Evolutionary conservation across 2,888 invertebrate species (phyloP), one percentile per base, ranked within the genome.

Genomic region (Flexamia atlantica): DNA sequence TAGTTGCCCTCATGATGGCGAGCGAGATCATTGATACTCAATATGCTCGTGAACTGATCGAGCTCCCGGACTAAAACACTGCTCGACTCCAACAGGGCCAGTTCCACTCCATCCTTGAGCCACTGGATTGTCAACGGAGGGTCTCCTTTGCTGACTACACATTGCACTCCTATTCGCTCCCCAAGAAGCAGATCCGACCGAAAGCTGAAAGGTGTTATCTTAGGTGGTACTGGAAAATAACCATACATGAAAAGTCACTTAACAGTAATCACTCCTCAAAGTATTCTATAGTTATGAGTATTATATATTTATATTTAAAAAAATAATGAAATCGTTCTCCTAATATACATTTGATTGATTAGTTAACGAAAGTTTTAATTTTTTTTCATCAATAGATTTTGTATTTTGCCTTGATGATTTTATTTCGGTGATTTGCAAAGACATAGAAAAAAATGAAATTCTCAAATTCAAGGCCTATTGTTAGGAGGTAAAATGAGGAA

Each of bases 1-100:
- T 95, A 95, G 88, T 93, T 93, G 25, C 95, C 95, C 87, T 93
- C 93, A 87, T 95, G 95, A 85, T 91, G 91, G 53, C 94, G 93
- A 84, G 92, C 93, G 68, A 95, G 92, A 88, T 94, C 94, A 91
- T 95, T 94, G 87, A 95, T 94, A 28, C 95, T 93, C 83, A 95
- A 89, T 87, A 95, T 91, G 83, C 87, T 87, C 80, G 84, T 85
- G 82, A 85, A 85, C 76, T 86, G 85, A 70, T 84, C 85, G 76
- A 74, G 84, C 70, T 79, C 79, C n/a, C 79, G 53, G 57, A 79
- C 57, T 57, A 79, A 30, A 53, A 79, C 23, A 70, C 46, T 74
- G 84, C 81, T 84, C 46, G 85, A 72, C 28, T 85, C 80, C 50
- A 85, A 84, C 40, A 86, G 70, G 36, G 86, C 70, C 84, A 93